phyloP scores from a whole-genome alignment of 2,113 vertebrate genomes.

The Alces alces region DNA sequence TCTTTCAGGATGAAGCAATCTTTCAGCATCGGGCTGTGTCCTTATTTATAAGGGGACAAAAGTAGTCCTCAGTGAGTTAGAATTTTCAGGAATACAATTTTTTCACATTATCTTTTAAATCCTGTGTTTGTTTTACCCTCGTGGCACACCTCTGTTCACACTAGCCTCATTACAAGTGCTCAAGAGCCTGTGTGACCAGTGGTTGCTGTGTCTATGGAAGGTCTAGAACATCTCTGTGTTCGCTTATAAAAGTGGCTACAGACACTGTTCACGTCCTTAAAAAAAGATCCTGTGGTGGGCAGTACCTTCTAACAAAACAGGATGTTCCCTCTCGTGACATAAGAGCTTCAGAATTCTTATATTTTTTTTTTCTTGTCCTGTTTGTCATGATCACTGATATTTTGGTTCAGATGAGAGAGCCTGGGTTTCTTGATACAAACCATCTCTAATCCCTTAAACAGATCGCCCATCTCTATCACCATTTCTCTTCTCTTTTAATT shows the following conservation, averaged over 20 bases:
- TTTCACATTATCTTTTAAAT: background rate
- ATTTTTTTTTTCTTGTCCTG: background rate
- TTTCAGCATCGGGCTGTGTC: background rate
- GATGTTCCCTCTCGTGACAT: background rate
- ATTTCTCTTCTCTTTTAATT: background rate
- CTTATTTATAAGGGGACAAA: background rate
- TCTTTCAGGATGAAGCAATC: background rate
- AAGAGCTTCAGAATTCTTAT: background rate
- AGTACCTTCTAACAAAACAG: background rate
- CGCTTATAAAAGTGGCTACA: background rate
- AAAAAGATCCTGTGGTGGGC: background rate
- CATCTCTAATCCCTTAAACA: background rate
- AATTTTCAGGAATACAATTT: background rate
- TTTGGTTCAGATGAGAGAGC: background rate
- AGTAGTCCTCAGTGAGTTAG: background rate
- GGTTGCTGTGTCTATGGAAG: accelerated
- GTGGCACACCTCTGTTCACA: background rate
- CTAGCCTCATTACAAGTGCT: background rate
- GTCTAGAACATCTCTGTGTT: background rate
- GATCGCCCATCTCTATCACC: background rate
- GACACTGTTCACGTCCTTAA: background rate
- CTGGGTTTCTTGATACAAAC: background rate
- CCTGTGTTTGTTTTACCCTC: background rate
- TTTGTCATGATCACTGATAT: background rate
- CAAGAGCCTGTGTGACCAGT: background rate